Evolutionary conservation across 2,797 vertebrate genomes (phyloP).

Genomic region (Eupleurogrammus muticus): DNA sequence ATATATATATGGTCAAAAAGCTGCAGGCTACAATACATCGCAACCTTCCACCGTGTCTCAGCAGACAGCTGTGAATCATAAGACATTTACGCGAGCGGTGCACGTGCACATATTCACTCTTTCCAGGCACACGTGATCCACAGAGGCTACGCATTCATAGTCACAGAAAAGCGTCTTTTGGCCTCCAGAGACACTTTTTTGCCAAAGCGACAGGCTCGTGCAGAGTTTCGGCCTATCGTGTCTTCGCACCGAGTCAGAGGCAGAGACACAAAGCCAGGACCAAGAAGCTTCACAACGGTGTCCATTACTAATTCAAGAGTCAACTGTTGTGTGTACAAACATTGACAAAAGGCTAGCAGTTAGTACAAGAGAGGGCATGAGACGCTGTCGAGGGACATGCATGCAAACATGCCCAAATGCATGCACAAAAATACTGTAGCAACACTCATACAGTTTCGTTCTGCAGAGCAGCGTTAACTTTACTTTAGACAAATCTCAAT

Average conservation of each 20-base stretch:
- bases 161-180: constrained; percentile 1
- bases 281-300: constrained; percentile 15
- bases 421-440: background rate
- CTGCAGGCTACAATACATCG: constrained; percentile 65
- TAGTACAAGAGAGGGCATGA: constrained; percentile 7
- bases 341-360: constrained; percentile 36
- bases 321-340: constrained; percentile 26
- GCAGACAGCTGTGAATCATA: constrained; percentile 22
- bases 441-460: constrained; percentile 3
- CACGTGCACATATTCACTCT: constrained; percentile 1
- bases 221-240: background rate
- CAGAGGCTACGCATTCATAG: background rate
- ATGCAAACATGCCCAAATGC: constrained; percentile 16
- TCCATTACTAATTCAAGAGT: constrained; percentile 55
- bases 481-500: background rate
- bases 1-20: constrained; percentile 56
- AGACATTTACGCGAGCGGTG: constrained; percentile 2
- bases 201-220: background rate
- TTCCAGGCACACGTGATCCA: background rate
- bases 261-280: constrained; percentile 8
- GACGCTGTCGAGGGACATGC: background rate
- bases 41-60: constrained; percentile 35
- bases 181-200: constrained; percentile 9
- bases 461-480: constrained; percentile 1
- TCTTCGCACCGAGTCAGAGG: background rate